Base-by-base conservation (phyloP, 2,113 vertebrate genomes). In the Caretta caretta region DNA sequence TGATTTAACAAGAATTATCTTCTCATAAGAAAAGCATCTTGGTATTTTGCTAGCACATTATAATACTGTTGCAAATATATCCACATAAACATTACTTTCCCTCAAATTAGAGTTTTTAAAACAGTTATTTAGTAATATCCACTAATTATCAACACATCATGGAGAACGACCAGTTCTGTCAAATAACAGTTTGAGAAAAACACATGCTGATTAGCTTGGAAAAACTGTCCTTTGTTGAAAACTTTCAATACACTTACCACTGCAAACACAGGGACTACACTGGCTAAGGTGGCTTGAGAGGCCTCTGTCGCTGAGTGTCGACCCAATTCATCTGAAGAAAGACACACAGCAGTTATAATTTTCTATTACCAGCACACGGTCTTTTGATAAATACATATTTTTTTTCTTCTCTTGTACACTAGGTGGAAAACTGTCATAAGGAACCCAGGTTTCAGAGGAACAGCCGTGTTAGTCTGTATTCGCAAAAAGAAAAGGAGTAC, bases 181-280 rank as follows among this genome's bases (percentile, higher is more conserved):
- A n/a, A 38, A 49, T 0, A 3, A 59, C 0, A 12, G 8, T 42
- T 88, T 29, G 49, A 7, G 2, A 0, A 17, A 57, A 2, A 51
- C 25, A 82, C 16, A 49, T 42, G 29, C 31, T 24, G 1, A 57
- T 22, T 9, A 29, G 0, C 25, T 4, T 2, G 19, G 65, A 19
- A 12, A 6, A 56, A 50, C 13, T 1, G 20, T 24, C 38, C 0
- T 1, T 1, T 35, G 4, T 1, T 1, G 22, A 5, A 76, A 4
- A 0, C 2, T 27, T 17, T 0, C 6, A 35, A 9, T 0, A 2
- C 4, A 98, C 99, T 99, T 90, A 99, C 99, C 99, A 99, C 99
- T 1, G 99, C 98, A 96, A 99, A 99, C 10, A 98, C 97, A 0
- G 99, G 99, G 20, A 98, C 97, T 35, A 99, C 99, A 29, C 98